Evolutionary conservation across 2,113 vertebrate genomes (phyloP).

Genomic region (Furnarius figulus): DNA sequence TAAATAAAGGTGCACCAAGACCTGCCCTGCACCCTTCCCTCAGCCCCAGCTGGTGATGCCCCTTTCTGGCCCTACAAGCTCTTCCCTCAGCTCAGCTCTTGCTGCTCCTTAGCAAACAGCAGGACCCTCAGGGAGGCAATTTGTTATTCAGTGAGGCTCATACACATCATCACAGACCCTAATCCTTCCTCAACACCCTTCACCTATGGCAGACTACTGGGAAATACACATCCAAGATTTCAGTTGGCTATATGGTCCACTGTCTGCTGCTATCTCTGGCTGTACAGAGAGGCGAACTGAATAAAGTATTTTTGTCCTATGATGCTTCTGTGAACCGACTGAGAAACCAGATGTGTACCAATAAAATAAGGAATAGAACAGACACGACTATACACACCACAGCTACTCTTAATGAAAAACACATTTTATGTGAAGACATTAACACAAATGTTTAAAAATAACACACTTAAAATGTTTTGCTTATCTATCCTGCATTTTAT

Average conservation of each 20-base stretch:
- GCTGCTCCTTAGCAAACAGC: background rate
- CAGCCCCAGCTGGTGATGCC: background rate
- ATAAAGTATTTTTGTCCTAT: background rate
- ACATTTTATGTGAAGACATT: background rate
- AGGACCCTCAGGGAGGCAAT: background rate
- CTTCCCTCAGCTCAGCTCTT: rapidly evolving
- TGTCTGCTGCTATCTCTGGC: background rate
- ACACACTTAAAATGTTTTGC: background rate
- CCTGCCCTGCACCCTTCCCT: background rate
- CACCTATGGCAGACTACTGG: rapidly evolving
- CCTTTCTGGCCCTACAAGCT: too few species aligned
- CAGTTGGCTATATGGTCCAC: background rate
- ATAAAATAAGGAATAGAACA: background rate
- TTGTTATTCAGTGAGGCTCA: rapidly evolving
- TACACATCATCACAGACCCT: background rate
- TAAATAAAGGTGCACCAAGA: background rate
- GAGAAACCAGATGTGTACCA: background rate
- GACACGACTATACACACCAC: background rate
- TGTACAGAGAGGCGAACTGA: background rate
- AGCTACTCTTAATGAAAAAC: background rate
- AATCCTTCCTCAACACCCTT: background rate
- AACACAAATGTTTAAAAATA: background rate
- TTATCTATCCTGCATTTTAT: background rate
- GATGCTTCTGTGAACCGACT: background rate
- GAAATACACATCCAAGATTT: background rate